Evolutionary conservation across 2,113 vertebrate species (phyloP).

Genomic region (Lepisosteus oculatus): DNA sequence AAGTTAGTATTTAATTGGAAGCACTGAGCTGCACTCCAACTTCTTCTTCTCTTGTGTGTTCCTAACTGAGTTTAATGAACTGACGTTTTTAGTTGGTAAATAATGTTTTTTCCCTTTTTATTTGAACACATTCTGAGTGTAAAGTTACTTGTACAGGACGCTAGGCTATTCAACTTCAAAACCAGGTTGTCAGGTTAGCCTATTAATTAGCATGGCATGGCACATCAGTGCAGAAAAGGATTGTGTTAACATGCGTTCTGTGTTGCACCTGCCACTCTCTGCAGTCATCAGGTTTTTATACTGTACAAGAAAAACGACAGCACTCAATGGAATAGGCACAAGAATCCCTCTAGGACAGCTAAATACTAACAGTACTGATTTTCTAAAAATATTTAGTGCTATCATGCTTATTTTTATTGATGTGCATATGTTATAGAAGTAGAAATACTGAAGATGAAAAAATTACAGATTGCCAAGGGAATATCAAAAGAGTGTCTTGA

Average conservation of each 20-base stretch:
- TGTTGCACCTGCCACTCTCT: background rate
- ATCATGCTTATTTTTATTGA: too few relatives aligned
- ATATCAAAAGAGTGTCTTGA: too few relatives aligned
- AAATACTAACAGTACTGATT: too few relatives aligned
- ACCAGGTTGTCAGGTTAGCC: background rate
- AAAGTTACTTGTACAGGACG: background rate
- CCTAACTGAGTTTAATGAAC: constrained; percentile 23
- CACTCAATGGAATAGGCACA: constrained; percentile 27
- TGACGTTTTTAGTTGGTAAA: constrained; percentile 4
- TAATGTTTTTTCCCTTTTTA: constrained; percentile 4
- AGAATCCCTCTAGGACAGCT: constrained; percentile 10
- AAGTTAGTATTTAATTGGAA: constrained; percentile 24
- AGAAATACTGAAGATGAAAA: too few relatives aligned
- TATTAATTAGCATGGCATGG: background rate
- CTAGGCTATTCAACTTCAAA: background rate
- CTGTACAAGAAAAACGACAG: background rate
- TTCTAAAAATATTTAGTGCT: too few relatives aligned
- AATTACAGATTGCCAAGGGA: too few relatives aligned
- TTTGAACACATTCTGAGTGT: background rate
- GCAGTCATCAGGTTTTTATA: constrained; percentile 2
- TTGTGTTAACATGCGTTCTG: background rate
- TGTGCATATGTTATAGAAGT: too few relatives aligned
- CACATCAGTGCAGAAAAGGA: background rate
- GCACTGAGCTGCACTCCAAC: constrained; percentile 16
- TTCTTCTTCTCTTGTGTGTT: constrained; percentile 7